Evolutionary conservation across 2,888 invertebrate genomes (phyloP).

Genomic region (Brachycybe producta): DNA sequence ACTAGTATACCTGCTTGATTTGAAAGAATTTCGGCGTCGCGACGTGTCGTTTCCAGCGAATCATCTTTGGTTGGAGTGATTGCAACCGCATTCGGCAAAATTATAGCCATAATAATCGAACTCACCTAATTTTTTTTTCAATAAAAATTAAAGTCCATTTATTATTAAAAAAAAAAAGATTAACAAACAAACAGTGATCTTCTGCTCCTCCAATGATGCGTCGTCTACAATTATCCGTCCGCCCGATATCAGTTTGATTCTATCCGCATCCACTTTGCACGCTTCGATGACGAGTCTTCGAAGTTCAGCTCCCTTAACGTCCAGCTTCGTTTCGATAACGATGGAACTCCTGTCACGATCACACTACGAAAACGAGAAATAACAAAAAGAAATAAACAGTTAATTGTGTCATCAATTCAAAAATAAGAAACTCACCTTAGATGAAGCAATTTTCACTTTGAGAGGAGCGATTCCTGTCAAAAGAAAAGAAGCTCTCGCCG

Average conservation of each 20-base stretch:
- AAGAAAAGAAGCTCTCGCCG: slow-evolving; percentile 52
- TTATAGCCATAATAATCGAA: slow-evolving; percentile 7
- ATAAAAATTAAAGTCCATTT: not conserved
- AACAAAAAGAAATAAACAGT: not conserved
- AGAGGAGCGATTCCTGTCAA: slow-evolving; percentile 60
- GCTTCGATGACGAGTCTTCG: not conserved
- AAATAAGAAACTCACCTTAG: not conserved
- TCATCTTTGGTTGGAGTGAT: slow-evolving; percentile 10
- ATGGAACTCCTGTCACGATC: not conserved
- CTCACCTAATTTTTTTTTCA: slow-evolving; percentile 6
- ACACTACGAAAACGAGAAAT: too few relatives aligned
- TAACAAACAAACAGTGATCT: slow-evolving; percentile 43
- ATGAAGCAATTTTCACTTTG: slow-evolving; percentile 46
- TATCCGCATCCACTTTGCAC: not conserved
- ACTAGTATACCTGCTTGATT: slow-evolving; percentile 26
- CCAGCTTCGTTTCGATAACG: slow-evolving; percentile 6
- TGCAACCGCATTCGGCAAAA: not conserved
- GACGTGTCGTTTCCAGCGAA: slow-evolving; percentile 25
- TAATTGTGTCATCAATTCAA: not conserved
- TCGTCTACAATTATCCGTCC: slow-evolving; percentile 37
- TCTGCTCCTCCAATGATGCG: slow-evolving; percentile 43
- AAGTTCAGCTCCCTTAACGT: slow-evolving; percentile 6
- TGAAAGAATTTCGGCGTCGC: slow-evolving; percentile 31
- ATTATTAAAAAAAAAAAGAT: not conserved
- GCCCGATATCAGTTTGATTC: slow-evolving; percentile 10